Evolutionary conservation across 1,140 invertebrate genomes (phyloP), one percentile per base, ranked within the genome.

Genomic region (Microplitis mediator): DNA sequence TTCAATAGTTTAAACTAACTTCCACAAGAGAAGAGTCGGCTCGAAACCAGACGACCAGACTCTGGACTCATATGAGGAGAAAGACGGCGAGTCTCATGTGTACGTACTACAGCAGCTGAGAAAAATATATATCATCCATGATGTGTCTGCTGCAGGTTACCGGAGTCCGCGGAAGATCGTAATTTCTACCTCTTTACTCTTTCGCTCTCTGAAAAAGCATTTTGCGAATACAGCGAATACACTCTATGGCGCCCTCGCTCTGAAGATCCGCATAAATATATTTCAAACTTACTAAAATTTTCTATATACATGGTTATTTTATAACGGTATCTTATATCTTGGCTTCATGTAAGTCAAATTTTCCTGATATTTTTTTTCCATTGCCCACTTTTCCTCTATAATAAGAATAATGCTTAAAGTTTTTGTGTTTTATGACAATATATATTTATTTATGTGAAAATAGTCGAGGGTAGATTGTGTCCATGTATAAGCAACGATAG

Each of bases 41-140:
- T n/a, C 69, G 61, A 32, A 63, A 23, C 23, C 23, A 23, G 23
- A 23, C 23, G 23, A 23, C 23, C 23, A 45, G 39, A 45, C 6
- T 45, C 39, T 11, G 11, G 39, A 2, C 39, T 45, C 39, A 45
- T 45, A 45, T 45, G 39, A 45, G 39, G 5, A 45, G 39, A 45
- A 45, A 45, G 39, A 11, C 11, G 51, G 36, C 56, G 14, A 45
- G 60, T 67, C 69, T n/a, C 11, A 66, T 67, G 51, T 67, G 65
- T 36, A 65, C 36, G 6, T 45, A 23, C 39, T 45, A 11, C 6
- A 45, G 6, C 39, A 39, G 61, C 32, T 61, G 58, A 32, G 66
- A 67, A 67, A 64, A 54, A 35, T 69, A 82, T 80, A 82, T 83
- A 83, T 81, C 77, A 83, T 70, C 58, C 69, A 70, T 66, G 66